A percentile compares a stretch with the other conserved stretches of the same genome.
phyloP scores from a whole-genome alignment of 2,113 vertebrate genomes.

The Scomber japonicus region DNA sequence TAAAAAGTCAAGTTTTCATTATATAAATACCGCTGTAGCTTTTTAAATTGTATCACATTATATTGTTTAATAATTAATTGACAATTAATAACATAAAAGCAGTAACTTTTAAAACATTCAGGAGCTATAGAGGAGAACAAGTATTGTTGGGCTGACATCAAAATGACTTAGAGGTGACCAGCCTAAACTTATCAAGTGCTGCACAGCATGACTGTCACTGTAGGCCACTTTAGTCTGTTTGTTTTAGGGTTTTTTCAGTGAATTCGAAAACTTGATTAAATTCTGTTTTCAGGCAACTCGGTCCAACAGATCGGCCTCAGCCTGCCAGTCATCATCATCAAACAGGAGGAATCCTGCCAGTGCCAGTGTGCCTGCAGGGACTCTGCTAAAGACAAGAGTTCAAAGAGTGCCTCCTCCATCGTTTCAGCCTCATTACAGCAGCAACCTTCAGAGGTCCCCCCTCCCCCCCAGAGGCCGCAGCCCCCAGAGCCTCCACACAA shows the following conservation, averaged over 20 bases:
- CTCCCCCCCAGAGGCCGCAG: slow-evolving; percentile 40
- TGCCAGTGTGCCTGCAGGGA: slow-evolving; percentile 98
- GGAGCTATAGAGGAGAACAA: neutral
- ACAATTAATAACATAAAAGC: neutral
- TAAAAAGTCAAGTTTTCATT: neutral
- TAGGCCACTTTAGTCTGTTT: no score
- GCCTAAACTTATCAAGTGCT: no score
- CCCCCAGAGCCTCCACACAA: slow-evolving; percentile 56
- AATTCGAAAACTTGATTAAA: neutral
- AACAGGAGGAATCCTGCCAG: slow-evolving; percentile 98
- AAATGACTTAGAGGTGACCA: no score
- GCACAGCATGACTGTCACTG: no score
- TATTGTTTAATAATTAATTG: neutral
- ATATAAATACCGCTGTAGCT: neutral
- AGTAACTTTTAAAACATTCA: neutral
- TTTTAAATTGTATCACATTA: neutral
- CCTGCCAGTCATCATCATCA: slow-evolving; percentile 98
- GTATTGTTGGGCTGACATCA: neutral
- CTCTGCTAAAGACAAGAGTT: slow-evolving; percentile 88
- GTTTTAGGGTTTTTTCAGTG: neutral
- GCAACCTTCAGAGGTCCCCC: slow-evolving; percentile 72
- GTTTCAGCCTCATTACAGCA: slow-evolving; percentile 66
- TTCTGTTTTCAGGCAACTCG: slow-evolving; percentile 86
- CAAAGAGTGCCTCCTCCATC: slow-evolving; percentile 79
- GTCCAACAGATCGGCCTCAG: slow-evolving; percentile 98